Evolutionary conservation across 2,797 vertebrate genomes (phyloP), one percentile per base, ranked within the genome.

Genomic region (Xyrichtys novacula): DNA sequence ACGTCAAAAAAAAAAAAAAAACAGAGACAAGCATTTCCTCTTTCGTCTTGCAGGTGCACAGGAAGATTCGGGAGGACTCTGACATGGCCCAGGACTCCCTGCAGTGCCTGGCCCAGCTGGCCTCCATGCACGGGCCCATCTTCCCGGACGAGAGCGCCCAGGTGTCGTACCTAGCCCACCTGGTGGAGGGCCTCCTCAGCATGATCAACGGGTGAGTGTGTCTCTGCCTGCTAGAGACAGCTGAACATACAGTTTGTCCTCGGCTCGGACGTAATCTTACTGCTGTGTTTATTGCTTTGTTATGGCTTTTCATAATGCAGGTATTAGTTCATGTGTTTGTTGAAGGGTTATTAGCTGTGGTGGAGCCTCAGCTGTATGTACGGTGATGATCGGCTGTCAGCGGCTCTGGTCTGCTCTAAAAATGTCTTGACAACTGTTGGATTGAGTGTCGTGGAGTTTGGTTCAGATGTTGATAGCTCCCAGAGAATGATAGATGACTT

Each of bases 21-120:
- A 48, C 11, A 19, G 0, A 63, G 2, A 23, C 3, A 0, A 4
- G 26, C 7, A n/a, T 20, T 7, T 25, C 47, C 48, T 42, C 32
- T 62, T 6, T 81, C 68, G 17, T 61, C 68, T 84, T 89, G 80
- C 94, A 99, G 98, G 98, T 99, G 67, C 98, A 99, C 94, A 95
- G 96, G 89, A 99, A 99, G 94, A 97, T 98, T 84, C 95, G 98
- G 80, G 97, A 99, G 91, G 98, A 99, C 90, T 97, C 97, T 0
- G 98, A 99, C 93, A 99, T 99, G 98, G 98, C 98, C 64, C 97
- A 99, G 93, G 98, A 99, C 87, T 98, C 98, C 1, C 93, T 99
- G 62, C 98, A 99, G 92, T 99, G 98, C 85, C 92, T 99, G 88
- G 97, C 98, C 81, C 98, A 99, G 93, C 93, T 99, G 85, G 98